Evolutionary conservation across 2,888 invertebrate species (phyloP).

Genomic region (Chironomus tentans): DNA sequence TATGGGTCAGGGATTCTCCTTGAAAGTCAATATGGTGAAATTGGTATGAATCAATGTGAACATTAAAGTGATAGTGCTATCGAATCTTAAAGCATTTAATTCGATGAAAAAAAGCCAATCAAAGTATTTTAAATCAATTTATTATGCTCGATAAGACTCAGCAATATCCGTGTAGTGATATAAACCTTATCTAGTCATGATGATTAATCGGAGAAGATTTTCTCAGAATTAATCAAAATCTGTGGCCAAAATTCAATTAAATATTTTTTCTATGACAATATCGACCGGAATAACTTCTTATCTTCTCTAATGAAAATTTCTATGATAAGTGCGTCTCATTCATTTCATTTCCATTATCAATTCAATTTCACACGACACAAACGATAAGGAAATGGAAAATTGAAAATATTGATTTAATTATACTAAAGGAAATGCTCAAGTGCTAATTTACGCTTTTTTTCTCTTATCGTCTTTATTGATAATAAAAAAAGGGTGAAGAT

Average conservation of each 20-base stretch:
- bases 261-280: no score
- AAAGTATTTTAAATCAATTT: no score
- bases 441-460: neutral
- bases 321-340: neutral
- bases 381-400: neutral
- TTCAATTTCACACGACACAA: neutral
- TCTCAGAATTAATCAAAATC: no score
- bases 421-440: no score
- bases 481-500: conserved; percentile 55
- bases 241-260: no score
- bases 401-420: neutral
- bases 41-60: no score
- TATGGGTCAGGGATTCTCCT: neutral
- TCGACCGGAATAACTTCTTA: no score
- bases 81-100: neutral
- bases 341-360: neutral
- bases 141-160: no score
- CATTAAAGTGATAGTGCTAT: neutral
- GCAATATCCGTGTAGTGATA: no score
- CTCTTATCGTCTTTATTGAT: neutral
- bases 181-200: no score
- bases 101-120: neutral
- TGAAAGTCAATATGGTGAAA: neutral
- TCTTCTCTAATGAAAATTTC: neutral
- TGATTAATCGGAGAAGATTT: no score